A percentile compares a stretch with the other conserved stretches of the same genome.
Evolutionary conservation across 1,140 invertebrate genomes (phyloP).

Genomic region (Diploscapter pachys): DNA sequence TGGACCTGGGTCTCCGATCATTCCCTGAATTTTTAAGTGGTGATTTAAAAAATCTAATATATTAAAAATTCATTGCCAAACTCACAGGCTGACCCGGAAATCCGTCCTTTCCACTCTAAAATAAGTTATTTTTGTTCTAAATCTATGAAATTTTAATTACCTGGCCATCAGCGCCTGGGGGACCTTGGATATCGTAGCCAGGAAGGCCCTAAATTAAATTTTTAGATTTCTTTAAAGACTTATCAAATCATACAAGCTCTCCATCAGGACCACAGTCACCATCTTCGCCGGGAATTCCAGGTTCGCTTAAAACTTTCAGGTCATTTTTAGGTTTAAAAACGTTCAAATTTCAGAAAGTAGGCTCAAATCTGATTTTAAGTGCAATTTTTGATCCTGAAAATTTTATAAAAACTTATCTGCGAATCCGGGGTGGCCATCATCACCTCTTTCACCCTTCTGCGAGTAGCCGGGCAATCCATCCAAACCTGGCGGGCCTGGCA

Average conservation of each 20-base stretch:
- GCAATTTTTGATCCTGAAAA: too few species aligned
- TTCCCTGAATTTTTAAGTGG: constrained; percentile 53
- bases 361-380: too few species aligned
- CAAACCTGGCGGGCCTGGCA: constrained; percentile 42
- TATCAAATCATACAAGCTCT: constrained; percentile 29
- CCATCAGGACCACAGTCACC: constrained; percentile 42
- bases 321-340: too few species aligned
- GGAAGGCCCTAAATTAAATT: constrained; percentile 30
- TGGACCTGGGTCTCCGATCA: constrained; percentile 49
- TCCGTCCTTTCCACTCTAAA: constrained; percentile 47
- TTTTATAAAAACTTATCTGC: constrained; percentile 2
- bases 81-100: constrained; percentile 47
- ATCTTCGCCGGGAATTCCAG: constrained; percentile 44
- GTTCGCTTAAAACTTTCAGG: not conserved
- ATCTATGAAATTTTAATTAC: constrained; percentile 34
- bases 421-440: constrained; percentile 46
- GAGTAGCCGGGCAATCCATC: constrained; percentile 48
- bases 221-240: too few species aligned
- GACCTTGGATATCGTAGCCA: constrained; percentile 46
- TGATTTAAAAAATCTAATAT: constrained; percentile 14
- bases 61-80: too few species aligned
- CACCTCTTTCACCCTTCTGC: constrained; percentile 52
- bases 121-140: constrained; percentile 13
- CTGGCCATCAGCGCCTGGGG: constrained; percentile 42
- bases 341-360: too few species aligned